Conservation (phyloP, 2,888 invertebrate genomes). For the Polymixis lichenea region DNA sequence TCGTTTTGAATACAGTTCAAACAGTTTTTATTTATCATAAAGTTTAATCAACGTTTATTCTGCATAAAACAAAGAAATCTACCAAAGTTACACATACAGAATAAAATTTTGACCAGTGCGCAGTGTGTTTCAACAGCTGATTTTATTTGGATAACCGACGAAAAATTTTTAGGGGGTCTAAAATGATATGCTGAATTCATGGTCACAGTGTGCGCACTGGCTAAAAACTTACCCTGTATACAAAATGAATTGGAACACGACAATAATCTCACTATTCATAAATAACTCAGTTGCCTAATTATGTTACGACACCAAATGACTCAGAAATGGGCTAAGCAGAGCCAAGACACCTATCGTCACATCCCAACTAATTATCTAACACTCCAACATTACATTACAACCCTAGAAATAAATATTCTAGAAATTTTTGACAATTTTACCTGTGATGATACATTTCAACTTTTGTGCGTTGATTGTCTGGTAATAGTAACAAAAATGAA, state of each 20-base stretch:
- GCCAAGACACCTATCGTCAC: conserved; percentile 52
- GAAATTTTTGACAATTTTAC: conserved; percentile 26
- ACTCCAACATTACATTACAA: background rate
- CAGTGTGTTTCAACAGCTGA: too few relatives aligned
- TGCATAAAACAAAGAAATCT: background rate
- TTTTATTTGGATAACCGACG: too few relatives aligned
- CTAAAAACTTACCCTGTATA: too few relatives aligned
- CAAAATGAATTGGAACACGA: background rate
- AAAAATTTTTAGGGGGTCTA: too few relatives aligned
- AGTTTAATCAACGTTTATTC: background rate
- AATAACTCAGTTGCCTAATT: conserved; percentile 54
- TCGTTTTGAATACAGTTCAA: background rate
- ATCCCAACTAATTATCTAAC: conserved; percentile 53
- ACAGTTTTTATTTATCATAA: background rate
- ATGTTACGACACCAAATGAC: conserved; percentile 46
- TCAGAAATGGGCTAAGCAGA: conserved; percentile 41
- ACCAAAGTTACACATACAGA: background rate
- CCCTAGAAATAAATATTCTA: conserved; percentile 16
- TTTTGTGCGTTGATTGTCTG: background rate
- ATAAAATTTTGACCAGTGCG: too few relatives aligned
- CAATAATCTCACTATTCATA: conserved; percentile 39
- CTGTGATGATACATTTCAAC: background rate
- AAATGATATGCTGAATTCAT: too few relatives aligned
- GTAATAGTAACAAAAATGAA: background rate
- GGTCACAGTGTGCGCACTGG: too few relatives aligned